phyloP scores from a whole-genome alignment of 2,888 invertebrate genomes.

The Volucella inflata region DNA sequence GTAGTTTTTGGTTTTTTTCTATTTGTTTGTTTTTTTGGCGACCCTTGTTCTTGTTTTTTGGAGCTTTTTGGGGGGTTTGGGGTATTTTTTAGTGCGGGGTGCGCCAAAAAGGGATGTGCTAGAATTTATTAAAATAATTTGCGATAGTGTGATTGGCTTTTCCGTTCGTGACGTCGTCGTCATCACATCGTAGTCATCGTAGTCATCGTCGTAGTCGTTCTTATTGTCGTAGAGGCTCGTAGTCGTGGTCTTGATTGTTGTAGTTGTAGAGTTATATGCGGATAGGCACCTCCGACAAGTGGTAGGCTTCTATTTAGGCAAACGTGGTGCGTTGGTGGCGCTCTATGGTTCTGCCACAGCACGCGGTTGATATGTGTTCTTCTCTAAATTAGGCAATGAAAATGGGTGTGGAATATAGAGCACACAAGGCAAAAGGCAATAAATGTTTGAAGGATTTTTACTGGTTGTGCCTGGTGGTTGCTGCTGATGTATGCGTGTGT shows the following conservation, averaged over 20 bases:
- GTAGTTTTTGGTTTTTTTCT: conserved; percentile 58
- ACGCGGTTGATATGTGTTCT: conserved; percentile 62
- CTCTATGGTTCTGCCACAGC: neutral
- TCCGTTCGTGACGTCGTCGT: conserved; percentile 69
- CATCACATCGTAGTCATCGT: conserved; percentile 61
- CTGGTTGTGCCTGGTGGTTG: conserved; percentile 52
- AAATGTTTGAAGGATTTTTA: conserved; percentile 69
- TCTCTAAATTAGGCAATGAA: conserved; percentile 74
- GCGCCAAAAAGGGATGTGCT: conserved; percentile 80
- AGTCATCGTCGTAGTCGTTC: conserved; percentile 49
- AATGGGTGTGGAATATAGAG: conserved; percentile 74
- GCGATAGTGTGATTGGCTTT: conserved; percentile 84
- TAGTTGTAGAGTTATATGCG: conserved; percentile 40
- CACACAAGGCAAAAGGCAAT: conserved; percentile 69
- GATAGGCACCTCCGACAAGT: conserved; percentile 59
- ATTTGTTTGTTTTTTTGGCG: conserved; percentile 9
- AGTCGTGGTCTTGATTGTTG: conserved; percentile 51
- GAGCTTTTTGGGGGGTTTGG: conserved; percentile 74
- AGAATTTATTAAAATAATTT: conserved; percentile 83
- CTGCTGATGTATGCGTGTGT: conserved; percentile 45
- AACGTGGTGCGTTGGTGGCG: conserved; percentile 38
- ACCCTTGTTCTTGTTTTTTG: conserved; percentile 65
- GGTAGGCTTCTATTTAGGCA: conserved; percentile 73
- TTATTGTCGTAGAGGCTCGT: conserved; percentile 56
- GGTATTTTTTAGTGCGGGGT: conserved; percentile 78